Evolutionary conservation across 2,113 vertebrate genomes (phyloP).

Genomic region (Macquaria australasica): DNA sequence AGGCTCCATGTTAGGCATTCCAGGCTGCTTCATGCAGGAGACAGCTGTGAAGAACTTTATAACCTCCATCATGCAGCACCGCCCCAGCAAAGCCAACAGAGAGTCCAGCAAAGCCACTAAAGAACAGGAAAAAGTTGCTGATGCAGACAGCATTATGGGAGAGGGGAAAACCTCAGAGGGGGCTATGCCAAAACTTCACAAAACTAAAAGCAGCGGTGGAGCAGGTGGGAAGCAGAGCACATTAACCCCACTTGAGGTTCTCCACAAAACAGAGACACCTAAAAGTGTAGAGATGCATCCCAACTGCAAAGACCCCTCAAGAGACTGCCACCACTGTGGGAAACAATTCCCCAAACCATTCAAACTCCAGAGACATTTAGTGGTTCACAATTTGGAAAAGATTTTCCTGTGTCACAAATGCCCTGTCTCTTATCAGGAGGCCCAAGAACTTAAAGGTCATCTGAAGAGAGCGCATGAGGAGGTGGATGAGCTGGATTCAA

Average conservation of each 20-base stretch:
- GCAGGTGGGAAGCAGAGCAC: conserved; percentile 72
- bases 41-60: conserved; percentile 89
- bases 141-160: conserved; percentile 60
- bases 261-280: conserved; percentile 81
- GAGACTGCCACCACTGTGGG: conserved; percentile 98
- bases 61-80: conserved; percentile 89
- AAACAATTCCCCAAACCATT: conserved; percentile 99
- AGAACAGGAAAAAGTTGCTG: conserved; percentile 74
- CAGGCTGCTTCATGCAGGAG: conserved; percentile 87
- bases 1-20: conserved; percentile 86
- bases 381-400: conserved; percentile 96
- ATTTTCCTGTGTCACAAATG: conserved; percentile 95
- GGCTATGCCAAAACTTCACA: conserved; percentile 72
- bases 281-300: conserved; percentile 89
- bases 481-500: conserved; percentile 89
- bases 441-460: conserved; percentile 90
- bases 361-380: conserved; percentile 97
- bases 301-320: conserved; percentile 96
- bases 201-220: conserved; percentile 73
- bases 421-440: conserved; percentile 92
- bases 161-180: conserved; percentile 74
- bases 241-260: conserved; percentile 80
- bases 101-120: conserved; percentile 72
- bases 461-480: conserved; percentile 88
- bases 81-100: conserved; percentile 81